Evolutionary conservation across 2,797 vertebrate species (phyloP), one percentile per base, ranked within the genome.

Genomic region (Artibeus lituratus): DNA sequence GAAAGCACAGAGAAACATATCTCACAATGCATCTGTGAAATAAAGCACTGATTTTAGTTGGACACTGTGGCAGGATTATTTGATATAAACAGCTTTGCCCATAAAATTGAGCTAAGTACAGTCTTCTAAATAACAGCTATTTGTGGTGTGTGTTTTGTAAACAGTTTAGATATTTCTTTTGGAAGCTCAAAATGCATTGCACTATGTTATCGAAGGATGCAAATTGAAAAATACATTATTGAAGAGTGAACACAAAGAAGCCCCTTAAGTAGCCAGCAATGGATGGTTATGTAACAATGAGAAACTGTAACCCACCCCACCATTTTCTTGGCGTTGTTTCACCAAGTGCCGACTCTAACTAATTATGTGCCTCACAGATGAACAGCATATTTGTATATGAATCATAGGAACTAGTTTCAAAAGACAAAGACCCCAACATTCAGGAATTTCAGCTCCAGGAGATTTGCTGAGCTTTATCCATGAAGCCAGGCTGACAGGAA

Each of bases 11-110:
- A 96, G 84, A 91, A 98, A 98, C 96, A 94, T 97, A 96, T 73
- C 90, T 97, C 96, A 78, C 70, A 70, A 29, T 37, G 97, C 97
- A 97, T 97, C 97, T 96, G 98, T 96, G 57, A 90, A 96, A 93
- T 57, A 55, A 96, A 95, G 37, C 84, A 97, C 87, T 94, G 96
- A 91, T 96, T 98, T 98, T 97, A 98, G 90, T 95, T 97, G 81
- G 32, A 72, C 62, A 96, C 57, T 95, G 90, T 29, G 72, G n/a
- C 57, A 87, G 67, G 55, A 91, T 96, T 96, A 92, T 73, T 95
- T 26, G 22, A 59, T 92, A 93, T 94, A 87, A 5, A 69, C 44
- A 92, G 96, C 94, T 97, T 97, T 98, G 93, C 95, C 89, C 97
- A 94, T 87, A 97, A 97, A 98, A 96, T 84, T 35, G 81, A 0